phyloP scores from a whole-genome alignment of 1,140 invertebrate species.

The Drosophila arizonae region DNA sequence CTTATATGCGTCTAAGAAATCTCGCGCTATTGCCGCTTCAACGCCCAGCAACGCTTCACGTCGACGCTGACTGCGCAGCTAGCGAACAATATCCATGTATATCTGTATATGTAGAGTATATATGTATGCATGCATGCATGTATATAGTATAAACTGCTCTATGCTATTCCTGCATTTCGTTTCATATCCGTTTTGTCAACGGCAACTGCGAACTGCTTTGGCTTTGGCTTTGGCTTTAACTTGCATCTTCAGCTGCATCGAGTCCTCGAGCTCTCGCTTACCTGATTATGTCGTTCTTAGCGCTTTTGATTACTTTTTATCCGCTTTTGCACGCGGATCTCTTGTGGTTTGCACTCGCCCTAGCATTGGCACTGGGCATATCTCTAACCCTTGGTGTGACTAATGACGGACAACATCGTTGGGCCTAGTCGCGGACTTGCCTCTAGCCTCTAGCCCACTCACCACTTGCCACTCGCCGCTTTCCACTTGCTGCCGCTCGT shows the following conservation, averaged over 20 bases:
- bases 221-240: constrained; percentile 4
- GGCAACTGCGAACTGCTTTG: constrained; percentile 49
- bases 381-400: constrained; percentile 64
- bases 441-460: constrained; percentile 25
- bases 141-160: constrained; percentile 44
- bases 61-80: constrained; percentile 1
- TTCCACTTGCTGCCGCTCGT: constrained; percentile 17
- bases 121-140: constrained; percentile 11
- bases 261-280: constrained; percentile 51
- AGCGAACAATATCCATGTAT: constrained; percentile 29
- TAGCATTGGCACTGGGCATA: constrained; percentile 37
- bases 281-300: constrained; percentile 82
- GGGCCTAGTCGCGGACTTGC: background rate
- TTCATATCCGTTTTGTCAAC: constrained; percentile 74
- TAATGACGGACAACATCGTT: constrained; percentile 69
- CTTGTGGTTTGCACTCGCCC: constrained; percentile 16
- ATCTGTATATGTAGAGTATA: background rate
- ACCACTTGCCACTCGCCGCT: background rate
- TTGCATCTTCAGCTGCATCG: constrained; percentile 18
- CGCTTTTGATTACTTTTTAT: constrained; percentile 81
- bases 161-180: constrained; percentile 69
- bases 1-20: constrained; percentile 63
- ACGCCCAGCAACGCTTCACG: constrained; percentile 61
- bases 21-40: constrained; percentile 42
- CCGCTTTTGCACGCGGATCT: constrained; percentile 66